Percentiles rank a stretch among this genome's conserved stretches.
Evolutionary conservation across 2,888 invertebrate species (phyloP).

Genomic region (Noctua janthe): DNA sequence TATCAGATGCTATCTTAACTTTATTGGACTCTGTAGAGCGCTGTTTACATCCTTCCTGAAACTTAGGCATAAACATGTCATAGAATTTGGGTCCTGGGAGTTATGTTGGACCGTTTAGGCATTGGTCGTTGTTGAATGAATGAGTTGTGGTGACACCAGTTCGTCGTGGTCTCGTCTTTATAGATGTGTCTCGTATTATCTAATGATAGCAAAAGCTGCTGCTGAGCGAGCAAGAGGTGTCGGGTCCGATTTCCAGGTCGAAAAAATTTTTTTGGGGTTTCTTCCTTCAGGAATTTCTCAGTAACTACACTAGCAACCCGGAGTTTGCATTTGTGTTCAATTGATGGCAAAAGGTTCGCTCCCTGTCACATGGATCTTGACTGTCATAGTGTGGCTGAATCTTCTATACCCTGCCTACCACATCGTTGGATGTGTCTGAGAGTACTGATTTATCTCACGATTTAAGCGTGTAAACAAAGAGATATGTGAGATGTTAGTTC

Average conservation of each 20-base stretch:
- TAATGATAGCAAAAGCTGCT: background rate
- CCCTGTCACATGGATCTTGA: background rate
- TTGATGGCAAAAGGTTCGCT: background rate
- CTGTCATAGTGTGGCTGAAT: background rate
- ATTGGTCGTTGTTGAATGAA: slow-evolving; percentile 14
- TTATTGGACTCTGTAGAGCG: slow-evolving; percentile 57
- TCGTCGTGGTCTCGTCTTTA: background rate
- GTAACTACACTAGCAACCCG: background rate
- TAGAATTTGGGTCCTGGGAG: slow-evolving; percentile 36
- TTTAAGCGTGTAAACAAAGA: background rate
- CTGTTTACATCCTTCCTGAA: slow-evolving; percentile 57
- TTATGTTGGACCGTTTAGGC: slow-evolving; percentile 35
- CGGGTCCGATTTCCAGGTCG: background rate
- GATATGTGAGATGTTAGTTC: background rate
- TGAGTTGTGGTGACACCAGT: background rate
- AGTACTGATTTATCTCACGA: background rate
- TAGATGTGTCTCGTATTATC: background rate
- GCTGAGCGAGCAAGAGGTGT: background rate
- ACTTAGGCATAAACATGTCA: slow-evolving; percentile 56
- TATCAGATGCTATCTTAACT: slow-evolving; percentile 65
- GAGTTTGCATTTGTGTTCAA: background rate
- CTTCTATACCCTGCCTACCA: background rate
- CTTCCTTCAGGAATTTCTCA: background rate
- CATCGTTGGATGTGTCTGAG: no score
- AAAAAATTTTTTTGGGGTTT: background rate